Conservation (phyloP, 2,888 invertebrate genomes). For the Lordiphosa andalusiaca region DNA sequence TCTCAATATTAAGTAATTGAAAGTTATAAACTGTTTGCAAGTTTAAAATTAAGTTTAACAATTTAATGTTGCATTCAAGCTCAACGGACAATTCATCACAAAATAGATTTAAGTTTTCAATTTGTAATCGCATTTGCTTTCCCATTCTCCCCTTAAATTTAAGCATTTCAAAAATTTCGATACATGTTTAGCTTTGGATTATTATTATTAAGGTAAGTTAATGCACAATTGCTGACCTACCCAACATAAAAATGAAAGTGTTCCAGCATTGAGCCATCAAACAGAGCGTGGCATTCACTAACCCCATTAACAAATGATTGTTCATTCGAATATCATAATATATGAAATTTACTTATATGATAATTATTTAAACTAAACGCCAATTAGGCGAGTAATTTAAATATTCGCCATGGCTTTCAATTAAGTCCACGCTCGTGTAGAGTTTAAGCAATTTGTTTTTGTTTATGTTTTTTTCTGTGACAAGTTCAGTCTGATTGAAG, state of each 20-base stretch:
- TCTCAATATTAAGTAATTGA: too few relatives aligned
- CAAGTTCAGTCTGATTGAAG: constrained; percentile 28
- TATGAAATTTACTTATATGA: constrained; percentile 16
- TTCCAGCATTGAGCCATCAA: constrained; percentile 17
- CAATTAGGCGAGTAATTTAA: constrained; percentile 10
- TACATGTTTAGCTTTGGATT: neutral
- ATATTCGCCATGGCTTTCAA: constrained; percentile 3
- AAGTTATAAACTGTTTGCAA: too few relatives aligned
- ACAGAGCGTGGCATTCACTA: constrained; percentile 35
- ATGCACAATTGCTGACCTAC: too few relatives aligned
- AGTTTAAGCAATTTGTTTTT: constrained; percentile 33
- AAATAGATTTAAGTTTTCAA: too few relatives aligned
- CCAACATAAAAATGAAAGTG: constrained; percentile 22
- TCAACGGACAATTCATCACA: too few relatives aligned
- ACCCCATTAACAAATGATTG: constrained; percentile 23
- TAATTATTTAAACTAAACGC: constrained; percentile 16
- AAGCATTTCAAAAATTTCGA: neutral
- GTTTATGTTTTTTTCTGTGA: constrained; percentile 40
- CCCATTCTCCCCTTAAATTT: too few relatives aligned
- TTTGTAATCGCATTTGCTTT: too few relatives aligned
- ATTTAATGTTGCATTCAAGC: too few relatives aligned
- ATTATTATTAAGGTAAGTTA: too few relatives aligned
- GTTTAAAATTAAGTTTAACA: too few relatives aligned
- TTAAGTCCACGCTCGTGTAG: constrained; percentile 35
- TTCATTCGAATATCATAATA: constrained; percentile 16